These are phyloP conservation scores for Lepidochrysops patricia DNA, from an alignment of 2,888 invertebrate species.

Conservation along the genomic window DNA sequence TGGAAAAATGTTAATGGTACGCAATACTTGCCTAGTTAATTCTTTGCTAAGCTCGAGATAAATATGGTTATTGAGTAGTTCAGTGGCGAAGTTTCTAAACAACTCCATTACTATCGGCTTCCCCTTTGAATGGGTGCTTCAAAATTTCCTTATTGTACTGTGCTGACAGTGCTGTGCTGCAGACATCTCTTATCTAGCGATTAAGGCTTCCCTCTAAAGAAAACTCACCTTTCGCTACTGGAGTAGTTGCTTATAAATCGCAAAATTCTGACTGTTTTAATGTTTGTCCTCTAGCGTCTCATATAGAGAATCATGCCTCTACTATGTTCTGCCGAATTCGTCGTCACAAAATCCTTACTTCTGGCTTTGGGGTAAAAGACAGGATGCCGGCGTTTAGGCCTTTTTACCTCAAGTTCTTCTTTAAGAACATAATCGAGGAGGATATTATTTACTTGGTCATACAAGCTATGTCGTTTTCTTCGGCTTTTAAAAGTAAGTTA, in stretches of 20 bases:
- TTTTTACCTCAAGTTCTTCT: conserved; percentile 80
- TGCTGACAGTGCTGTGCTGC: no score
- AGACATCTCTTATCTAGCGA: no score
- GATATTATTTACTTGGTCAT: conserved; percentile 79
- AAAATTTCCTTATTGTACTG: no score
- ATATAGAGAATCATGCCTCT: conserved; percentile 28
- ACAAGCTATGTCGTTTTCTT: conserved; percentile 81
- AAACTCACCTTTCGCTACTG: no score
- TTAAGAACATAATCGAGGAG: conserved; percentile 74
- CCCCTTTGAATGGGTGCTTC: no score
- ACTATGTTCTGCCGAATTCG: conserved; percentile 71
- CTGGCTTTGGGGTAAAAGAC: conserved; percentile 77
- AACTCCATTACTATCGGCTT: no score
- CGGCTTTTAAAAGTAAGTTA: conserved; percentile 85
- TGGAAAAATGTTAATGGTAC: conserved; percentile 56
- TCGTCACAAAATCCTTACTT: conserved; percentile 76
- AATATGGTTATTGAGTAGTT: no score
- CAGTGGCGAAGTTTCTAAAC: no score
- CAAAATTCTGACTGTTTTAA: no score
- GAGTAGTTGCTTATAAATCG: neutral
- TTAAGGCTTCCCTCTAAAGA: no score
- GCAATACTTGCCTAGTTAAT: no score
- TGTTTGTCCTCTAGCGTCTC: conserved; percentile 24
- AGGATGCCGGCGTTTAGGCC: conserved; percentile 78
- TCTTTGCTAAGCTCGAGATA: no score